Conservation (phyloP, 2,888 invertebrate genomes). For the Pristionchus fissidentatus region DNA sequence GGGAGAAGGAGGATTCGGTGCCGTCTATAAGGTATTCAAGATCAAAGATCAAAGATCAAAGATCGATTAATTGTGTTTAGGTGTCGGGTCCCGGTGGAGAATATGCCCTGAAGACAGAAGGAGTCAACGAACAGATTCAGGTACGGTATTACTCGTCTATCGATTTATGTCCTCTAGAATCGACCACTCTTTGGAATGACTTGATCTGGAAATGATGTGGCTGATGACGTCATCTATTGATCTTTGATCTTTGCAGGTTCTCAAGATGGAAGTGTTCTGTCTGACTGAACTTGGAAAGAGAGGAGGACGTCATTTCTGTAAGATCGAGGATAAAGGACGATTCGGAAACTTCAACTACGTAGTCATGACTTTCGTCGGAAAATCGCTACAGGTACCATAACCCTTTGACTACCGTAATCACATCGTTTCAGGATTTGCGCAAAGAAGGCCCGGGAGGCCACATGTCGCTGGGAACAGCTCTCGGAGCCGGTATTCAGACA, state of each 20-base stretch:
- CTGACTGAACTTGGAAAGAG: conserved; percentile 68
- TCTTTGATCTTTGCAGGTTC: conserved; percentile 54
- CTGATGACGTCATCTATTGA: neutral
- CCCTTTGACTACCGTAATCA: neutral
- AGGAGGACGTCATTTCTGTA: conserved; percentile 71
- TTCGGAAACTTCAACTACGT: conserved; percentile 71
- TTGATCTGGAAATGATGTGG: neutral
- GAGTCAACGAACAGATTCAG: conserved; percentile 66
- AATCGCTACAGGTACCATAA: conserved; percentile 61
- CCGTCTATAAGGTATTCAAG: conserved; percentile 65
- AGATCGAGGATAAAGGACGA: conserved; percentile 73
- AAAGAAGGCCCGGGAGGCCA: conserved; percentile 42
- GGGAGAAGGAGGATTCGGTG: conserved; percentile 70
- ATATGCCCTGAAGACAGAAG: conserved; percentile 70
- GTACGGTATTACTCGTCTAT: conserved; percentile 9
- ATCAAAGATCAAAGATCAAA: conserved; percentile 1
- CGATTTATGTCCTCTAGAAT: neutral
- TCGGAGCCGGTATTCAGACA: conserved; percentile 42
- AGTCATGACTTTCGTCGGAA: conserved; percentile 71
- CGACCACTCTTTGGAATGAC: neutral
- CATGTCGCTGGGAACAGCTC: conserved; percentile 53
- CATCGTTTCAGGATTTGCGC: conserved; percentile 43
- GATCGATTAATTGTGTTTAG: neutral
- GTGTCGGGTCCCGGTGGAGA: conserved; percentile 55
- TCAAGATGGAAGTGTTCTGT: conserved; percentile 74